A percentile compares a stretch with the other conserved stretches of the same genome.
Conservation (phyloP, 37 sponge, comb jelly and placozoan genomes). For the Tethya wilhelma region DNA sequence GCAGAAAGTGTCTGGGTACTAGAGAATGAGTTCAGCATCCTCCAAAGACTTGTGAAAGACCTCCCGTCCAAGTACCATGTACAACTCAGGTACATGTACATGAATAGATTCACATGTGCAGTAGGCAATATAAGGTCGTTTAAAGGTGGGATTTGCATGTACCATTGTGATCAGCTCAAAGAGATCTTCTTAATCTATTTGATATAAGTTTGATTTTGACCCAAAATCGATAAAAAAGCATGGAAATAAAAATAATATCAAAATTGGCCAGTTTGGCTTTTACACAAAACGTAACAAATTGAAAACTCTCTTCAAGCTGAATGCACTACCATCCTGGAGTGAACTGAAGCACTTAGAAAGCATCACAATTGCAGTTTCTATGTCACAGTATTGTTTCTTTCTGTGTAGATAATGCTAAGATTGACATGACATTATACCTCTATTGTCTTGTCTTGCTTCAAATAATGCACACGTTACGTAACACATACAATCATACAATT, state of each 20-base stretch:
- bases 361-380: no score
- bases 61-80: conserved; percentile 11
- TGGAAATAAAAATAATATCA: neutral
- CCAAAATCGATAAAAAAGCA: neutral
- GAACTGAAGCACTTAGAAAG: no score
- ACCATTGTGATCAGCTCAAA: neutral
- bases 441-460: no score
- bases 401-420: no score
- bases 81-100: conserved; percentile 15
- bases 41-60: neutral
- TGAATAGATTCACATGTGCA: neutral
- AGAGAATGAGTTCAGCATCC: conserved; percentile 22
- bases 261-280: neutral
- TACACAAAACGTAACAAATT: no score
- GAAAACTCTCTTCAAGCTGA: no score
- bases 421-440: no score
- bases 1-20: conserved; percentile 6
- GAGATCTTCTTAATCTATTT: neutral
- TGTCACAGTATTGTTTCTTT: no score
- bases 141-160: neutral
- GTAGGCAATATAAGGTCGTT: neutral
- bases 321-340: no score
- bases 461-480: no score
- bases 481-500: no score
- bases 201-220: neutral